These are phyloP conservation scores for Drosophila seguyi DNA, from an alignment of 1,140 invertebrate species.

Conservation along the genomic window DNA sequence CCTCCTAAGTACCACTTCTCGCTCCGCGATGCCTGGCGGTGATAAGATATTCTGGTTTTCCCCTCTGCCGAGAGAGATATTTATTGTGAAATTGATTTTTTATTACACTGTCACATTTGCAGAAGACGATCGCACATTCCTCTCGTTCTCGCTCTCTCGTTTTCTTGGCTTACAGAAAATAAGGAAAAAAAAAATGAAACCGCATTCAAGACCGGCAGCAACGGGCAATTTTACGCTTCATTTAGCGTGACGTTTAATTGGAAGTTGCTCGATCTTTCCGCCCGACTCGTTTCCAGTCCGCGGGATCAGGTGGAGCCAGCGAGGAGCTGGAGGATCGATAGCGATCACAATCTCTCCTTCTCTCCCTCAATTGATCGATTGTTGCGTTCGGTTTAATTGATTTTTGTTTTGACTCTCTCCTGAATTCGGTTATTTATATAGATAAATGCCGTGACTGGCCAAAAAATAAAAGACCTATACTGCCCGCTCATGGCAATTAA, in stretches of 20 bases:
- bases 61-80: constrained; percentile 53
- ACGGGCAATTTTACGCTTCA: constrained; percentile 82
- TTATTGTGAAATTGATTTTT: constrained; percentile 85
- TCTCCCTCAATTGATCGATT: constrained; percentile 66
- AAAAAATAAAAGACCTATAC: constrained; percentile 14
- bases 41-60: constrained; percentile 80
- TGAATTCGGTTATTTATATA: constrained; percentile 38
- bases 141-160: constrained; percentile 8
- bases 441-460: constrained; percentile 43
- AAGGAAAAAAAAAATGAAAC: constrained; percentile 8
- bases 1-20: constrained; percentile 78
- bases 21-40: constrained; percentile 68
- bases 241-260: constrained; percentile 84
- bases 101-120: constrained; percentile 83
- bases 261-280: constrained; percentile 66
- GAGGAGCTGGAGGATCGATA: constrained; percentile 15
- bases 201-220: constrained; percentile 79
- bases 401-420: constrained; percentile 71
- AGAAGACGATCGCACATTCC: constrained; percentile 69
- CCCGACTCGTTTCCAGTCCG: constrained; percentile 19
- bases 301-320: constrained; percentile 28
- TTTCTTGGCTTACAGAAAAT: constrained; percentile 1
- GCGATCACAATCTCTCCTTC: constrained; percentile 25
- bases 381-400: constrained; percentile 71
- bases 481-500: constrained; percentile 69